A percentile compares a stretch with the other conserved stretches of the same genome.
Evolutionary conservation across 35 echinoderm and acorn worm species (phyloP).

Genomic region (Ophiothrix spiculata): DNA sequence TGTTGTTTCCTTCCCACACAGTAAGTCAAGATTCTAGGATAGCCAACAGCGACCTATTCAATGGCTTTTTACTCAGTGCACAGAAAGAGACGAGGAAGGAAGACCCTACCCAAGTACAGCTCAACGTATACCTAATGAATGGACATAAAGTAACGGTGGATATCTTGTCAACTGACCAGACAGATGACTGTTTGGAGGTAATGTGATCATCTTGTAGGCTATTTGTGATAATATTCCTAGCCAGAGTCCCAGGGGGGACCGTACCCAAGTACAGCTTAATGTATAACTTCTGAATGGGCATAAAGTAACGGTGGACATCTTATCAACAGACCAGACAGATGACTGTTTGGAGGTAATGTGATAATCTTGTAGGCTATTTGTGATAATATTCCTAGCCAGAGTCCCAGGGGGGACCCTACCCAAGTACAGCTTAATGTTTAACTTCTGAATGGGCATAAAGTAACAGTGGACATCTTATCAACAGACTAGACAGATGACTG

Average conservation of each 20-base stretch:
- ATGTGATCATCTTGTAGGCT: not conserved
- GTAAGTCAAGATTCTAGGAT: slow-evolving; percentile 90
- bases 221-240: not conserved
- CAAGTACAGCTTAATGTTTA: slow-evolving; percentile 73
- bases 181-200: slow-evolving; percentile 93
- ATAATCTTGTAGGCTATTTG: not conserved
- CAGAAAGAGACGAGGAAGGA: slow-evolving; percentile 86
- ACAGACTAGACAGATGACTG: slow-evolving; percentile 97
- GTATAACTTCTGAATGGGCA: slow-evolving; percentile 89
- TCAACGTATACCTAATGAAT: slow-evolving; percentile 88
- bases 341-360: slow-evolving; percentile 77
- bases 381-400: not conserved
- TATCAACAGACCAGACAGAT: slow-evolving; percentile 94
- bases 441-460: slow-evolving; percentile 86
- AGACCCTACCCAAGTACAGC: slow-evolving; percentile 50
- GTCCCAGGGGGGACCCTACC: slow-evolving; percentile 38
- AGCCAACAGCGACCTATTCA: slow-evolving; percentile 91
- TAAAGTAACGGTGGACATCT: slow-evolving; percentile 79
- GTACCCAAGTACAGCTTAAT: slow-evolving; percentile 59
- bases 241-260: slow-evolving; percentile 28
- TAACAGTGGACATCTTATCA: slow-evolving; percentile 82
- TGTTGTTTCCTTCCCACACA: slow-evolving; percentile 8
- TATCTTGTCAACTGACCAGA: slow-evolving; percentile 90
- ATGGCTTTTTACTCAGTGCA: slow-evolving; percentile 86
- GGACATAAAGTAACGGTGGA: slow-evolving; percentile 78